These are phyloP conservation scores for Mormyrus proboscirostris DNA, from an alignment of 2,797 vertebrate species.

Conservation along the genomic window DNA sequence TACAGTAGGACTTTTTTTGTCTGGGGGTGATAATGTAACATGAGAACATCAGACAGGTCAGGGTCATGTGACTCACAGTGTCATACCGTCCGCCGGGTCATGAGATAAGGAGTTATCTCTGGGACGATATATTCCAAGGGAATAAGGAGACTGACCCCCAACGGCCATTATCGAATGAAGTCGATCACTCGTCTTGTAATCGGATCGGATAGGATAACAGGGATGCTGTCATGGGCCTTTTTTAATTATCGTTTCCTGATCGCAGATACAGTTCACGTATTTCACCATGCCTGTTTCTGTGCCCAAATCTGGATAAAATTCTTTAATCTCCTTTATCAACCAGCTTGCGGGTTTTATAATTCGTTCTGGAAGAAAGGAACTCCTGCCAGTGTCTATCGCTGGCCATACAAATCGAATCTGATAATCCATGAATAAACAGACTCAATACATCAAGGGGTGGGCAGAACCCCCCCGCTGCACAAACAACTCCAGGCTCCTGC, in stretches of 20 bases:
- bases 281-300: background rate
- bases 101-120: constrained; percentile 20
- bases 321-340: constrained; percentile 3
- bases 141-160: constrained; percentile 23
- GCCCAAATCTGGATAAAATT: constrained; percentile 7
- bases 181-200: constrained; percentile 29
- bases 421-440: constrained; percentile 6
- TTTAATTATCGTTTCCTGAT: constrained; percentile 28
- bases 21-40: background rate
- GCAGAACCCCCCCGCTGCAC: background rate
- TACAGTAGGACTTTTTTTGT: too few species aligned
- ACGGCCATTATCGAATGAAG: constrained; percentile 24
- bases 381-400: background rate
- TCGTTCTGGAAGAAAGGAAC: background rate
- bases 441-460: background rate
- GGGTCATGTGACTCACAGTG: constrained; percentile 1
- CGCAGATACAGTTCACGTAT: background rate
- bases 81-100: constrained; percentile 5
- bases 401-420: background rate
- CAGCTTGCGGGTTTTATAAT: background rate
- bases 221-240: background rate
- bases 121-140: constrained; percentile 13
- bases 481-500: background rate
- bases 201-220: constrained; percentile 26
- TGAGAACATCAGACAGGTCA: constrained; percentile 15